Evolutionary conservation across 2,888 invertebrate species (phyloP), one percentile per base, ranked within the genome.

Genomic region (Erpobdella octoculata): DNA sequence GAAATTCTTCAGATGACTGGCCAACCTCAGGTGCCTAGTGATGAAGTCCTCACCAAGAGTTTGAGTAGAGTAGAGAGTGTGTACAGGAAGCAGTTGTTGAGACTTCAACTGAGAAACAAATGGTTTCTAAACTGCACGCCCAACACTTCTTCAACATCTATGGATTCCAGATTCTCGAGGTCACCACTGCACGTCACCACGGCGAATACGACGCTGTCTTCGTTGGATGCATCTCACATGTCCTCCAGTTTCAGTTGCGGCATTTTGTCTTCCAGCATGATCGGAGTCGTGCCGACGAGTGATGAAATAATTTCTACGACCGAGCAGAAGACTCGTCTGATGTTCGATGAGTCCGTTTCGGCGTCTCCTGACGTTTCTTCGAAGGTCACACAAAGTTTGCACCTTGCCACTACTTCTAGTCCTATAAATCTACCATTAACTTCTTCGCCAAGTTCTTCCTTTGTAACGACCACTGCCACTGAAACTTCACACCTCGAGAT

Each of bases 91-190:
- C 96, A 97, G 87, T 90, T 94, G 76, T 92, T 92, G 83, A 88
- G 96, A 79, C 93, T 97, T 92, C 89, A 92, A 83, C 93, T 94
- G 77, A 89, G 96, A 78, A 94, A 94, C 74, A 94, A 96, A 86
- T 97, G 96, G 96, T 96, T 94, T 71, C 75, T 77, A n/a, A 21
- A 69, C 53, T 21, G 33, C 4, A 33, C 31, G 18, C 35, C 58
- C 58, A 33, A 28, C 5, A 15, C 28, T n/a, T 48, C 46, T 15
- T 67, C 48, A 68, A 38, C 68, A 68, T 46, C 68, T 38, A 18
- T n/a, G 48, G 15, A 36, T 21, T 31, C 68, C 6, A n/a, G 28
- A 21, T 58, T 48, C 33, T 58, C 38, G 21, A 18, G 33, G 38
- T 6, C 65, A 65, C 21, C 65, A 36, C 6, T 6, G 46, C 46